Conservation (phyloP, 2,888 invertebrate genomes). For the Dinocampus coccinellae region DNA sequence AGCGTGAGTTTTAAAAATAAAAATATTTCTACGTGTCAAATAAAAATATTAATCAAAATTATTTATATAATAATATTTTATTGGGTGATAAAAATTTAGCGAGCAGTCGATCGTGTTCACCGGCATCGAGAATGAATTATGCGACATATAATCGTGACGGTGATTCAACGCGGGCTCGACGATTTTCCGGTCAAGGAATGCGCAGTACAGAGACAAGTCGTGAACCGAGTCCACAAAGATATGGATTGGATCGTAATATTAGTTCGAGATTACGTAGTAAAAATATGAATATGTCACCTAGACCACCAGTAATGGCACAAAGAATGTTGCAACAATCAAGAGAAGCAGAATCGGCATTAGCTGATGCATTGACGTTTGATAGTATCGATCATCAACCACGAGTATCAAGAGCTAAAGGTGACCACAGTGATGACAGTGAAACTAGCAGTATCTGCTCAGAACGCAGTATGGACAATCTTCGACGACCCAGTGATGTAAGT, state of each 20-base stretch:
- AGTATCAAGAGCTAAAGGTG: conserved; percentile 67
- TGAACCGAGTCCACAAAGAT: conserved; percentile 70
- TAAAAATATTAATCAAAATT: neutral
- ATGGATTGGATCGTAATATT: conserved; percentile 62
- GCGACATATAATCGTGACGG: conserved; percentile 75
- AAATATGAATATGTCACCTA: conserved; percentile 67
- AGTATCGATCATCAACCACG: conserved; percentile 61
- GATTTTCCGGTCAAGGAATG: conserved; percentile 75
- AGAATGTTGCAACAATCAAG: conserved; percentile 87
- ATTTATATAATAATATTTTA: conserved; percentile 8
- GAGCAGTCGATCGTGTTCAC: conserved; percentile 93
- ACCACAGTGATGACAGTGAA: conserved; percentile 90
- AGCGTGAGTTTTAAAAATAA: conserved; percentile 79
- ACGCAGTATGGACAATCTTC: conserved; percentile 85
- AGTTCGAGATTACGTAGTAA: conserved; percentile 54
- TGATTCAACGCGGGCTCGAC: conserved; percentile 73
- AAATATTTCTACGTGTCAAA: conserved; percentile 1
- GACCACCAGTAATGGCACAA: conserved; percentile 80
- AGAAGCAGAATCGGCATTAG: conserved; percentile 88
- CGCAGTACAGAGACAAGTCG: conserved; percentile 66
- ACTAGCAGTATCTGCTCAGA: conserved; percentile 97
- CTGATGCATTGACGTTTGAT: conserved; percentile 75
- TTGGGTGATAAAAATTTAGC: conserved; percentile 72
- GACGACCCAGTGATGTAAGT: conserved; percentile 85
- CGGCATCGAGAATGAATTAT: conserved; percentile 87